These are phyloP conservation scores for Myodes glareolus DNA, from an alignment of 2,113 vertebrate genomes.

Conservation along the genomic window DNA sequence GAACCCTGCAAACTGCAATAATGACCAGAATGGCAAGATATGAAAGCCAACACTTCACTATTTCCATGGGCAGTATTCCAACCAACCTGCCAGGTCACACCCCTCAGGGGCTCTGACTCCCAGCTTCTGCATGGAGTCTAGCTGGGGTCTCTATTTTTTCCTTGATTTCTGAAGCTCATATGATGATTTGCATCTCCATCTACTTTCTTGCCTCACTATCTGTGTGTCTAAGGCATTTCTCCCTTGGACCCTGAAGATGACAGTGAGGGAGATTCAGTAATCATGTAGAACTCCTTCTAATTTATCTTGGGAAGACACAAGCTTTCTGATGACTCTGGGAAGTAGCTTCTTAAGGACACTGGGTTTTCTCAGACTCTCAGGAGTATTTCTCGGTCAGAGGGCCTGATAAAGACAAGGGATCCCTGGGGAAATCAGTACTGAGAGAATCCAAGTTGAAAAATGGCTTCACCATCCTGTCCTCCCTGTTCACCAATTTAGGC, in stretches of 20 bases:
- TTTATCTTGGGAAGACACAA: not conserved
- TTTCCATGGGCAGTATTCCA: not conserved
- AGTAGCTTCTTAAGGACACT: not conserved
- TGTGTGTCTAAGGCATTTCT: not conserved
- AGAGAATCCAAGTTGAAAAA: not conserved
- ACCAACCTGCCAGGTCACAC: not conserved
- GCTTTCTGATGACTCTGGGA: not conserved
- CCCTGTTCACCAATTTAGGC: not conserved
- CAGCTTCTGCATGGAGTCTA: not conserved
- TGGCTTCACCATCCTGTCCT: not conserved
- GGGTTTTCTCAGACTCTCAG: not conserved
- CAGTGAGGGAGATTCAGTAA: not conserved
- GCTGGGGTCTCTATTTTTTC: not conserved
- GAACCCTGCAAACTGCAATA: not conserved
- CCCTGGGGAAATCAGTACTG: not conserved
- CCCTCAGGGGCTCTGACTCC: too few species aligned
- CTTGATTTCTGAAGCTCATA: not conserved
- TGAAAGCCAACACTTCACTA: not conserved
- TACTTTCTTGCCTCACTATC: not conserved
- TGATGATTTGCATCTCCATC: too few species aligned
- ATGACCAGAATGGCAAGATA: not conserved
- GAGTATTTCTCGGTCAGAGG: not conserved
- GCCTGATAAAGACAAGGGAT: not conserved
- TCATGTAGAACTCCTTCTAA: not conserved
- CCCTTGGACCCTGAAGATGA: not conserved